Evolutionary conservation across 2,888 invertebrate genomes (phyloP).

Genomic region (Pristionchus maxplancki): DNA sequence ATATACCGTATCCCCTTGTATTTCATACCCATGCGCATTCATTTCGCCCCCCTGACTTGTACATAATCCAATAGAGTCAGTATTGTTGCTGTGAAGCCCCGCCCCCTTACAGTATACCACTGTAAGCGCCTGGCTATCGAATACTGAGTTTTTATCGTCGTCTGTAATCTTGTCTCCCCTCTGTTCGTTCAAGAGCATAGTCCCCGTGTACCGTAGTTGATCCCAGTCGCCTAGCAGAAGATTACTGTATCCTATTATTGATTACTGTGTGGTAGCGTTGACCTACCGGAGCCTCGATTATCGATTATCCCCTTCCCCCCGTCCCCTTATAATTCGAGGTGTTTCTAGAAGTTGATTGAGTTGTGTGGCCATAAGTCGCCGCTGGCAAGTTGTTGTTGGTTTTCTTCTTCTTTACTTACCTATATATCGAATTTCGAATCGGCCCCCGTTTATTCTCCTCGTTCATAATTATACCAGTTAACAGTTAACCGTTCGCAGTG

Average conservation of each 20-base stretch:
- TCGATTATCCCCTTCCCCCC: no score
- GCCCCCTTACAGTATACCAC: neutral
- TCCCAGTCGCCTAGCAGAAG: neutral
- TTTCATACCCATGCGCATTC: neutral
- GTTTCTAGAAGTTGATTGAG: constrained; percentile 19
- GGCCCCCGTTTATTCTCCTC: neutral
- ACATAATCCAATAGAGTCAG: neutral
- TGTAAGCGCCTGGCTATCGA: neutral
- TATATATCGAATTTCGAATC: neutral
- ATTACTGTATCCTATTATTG: neutral
- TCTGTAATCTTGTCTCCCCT: constrained; percentile 2
- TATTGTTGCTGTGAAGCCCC: constrained; percentile 10
- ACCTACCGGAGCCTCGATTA: no score
- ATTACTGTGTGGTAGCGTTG: no score
- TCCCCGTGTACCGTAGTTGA: neutral
- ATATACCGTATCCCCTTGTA: neutral
- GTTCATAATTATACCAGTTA: neutral
- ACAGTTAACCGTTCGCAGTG: neutral
- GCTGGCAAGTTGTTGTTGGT: neutral
- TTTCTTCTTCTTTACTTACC: neutral
- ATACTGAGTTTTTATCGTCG: neutral
- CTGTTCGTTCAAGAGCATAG: no score
- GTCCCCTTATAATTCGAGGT: constrained; percentile 8
- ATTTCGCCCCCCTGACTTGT: neutral
- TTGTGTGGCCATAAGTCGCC: constrained; percentile 17